Conservation (phyloP, 2,888 invertebrate species). For the Acanthosepion lycidas region DNA sequence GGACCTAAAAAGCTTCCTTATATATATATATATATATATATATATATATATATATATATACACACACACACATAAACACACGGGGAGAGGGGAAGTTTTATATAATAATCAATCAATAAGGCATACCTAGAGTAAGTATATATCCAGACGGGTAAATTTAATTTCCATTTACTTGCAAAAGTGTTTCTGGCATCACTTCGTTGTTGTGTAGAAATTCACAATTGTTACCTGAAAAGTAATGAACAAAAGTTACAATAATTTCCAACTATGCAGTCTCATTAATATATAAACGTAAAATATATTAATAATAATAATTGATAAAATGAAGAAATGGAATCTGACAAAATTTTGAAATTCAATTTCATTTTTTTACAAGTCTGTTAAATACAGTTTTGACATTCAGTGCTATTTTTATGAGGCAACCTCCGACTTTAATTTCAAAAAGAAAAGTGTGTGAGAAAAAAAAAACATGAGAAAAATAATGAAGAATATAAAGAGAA, state of each 20-base stretch:
- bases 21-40: conserved; percentile 24
- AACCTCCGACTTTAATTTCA: too few relatives aligned
- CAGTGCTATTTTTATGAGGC: too few relatives aligned
- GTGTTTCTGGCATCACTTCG: neutral
- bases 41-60: neutral
- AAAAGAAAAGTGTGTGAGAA: too few relatives aligned
- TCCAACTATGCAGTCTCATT: too few relatives aligned
- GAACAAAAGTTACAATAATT: neutral
- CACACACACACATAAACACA: too few relatives aligned
- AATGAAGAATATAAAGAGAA: too few relatives aligned
- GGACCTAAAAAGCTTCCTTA: too few relatives aligned
- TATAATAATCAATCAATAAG: neutral
- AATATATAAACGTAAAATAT: too few relatives aligned
- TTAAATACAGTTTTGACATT: too few relatives aligned
- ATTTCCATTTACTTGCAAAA: neutral
- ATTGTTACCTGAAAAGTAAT: conserved; percentile 13
- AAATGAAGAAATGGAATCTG: neutral
- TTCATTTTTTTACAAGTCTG: too few relatives aligned
- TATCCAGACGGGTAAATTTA: neutral
- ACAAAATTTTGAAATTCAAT: neutral
- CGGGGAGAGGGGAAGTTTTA: too few relatives aligned
- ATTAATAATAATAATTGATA: neutral
- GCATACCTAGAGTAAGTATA: neutral
- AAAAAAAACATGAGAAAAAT: too few relatives aligned
- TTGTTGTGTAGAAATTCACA: neutral